phyloP scores from a whole-genome alignment of 2,888 invertebrate genomes.

The Coelopa pilipes region DNA sequence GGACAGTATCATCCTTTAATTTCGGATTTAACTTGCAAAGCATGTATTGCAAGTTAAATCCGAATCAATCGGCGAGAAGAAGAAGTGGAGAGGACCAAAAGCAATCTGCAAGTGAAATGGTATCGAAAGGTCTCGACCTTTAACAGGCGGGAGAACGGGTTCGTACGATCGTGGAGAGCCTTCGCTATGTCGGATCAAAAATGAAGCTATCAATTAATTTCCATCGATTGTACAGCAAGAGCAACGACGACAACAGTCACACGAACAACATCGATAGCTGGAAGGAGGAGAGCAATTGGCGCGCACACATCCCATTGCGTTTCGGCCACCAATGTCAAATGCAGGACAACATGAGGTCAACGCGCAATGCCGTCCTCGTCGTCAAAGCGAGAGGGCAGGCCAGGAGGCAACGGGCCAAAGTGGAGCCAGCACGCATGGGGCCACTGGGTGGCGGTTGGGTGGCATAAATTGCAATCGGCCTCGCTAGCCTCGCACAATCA shows the following conservation, averaged over 20 bases:
- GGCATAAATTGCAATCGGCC: constrained; percentile 11
- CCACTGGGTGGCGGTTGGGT: not conserved
- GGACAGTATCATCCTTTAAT: too few species aligned
- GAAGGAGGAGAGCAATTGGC: not conserved
- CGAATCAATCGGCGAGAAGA: too few species aligned
- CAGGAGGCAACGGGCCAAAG: too few species aligned
- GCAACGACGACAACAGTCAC: constrained; percentile 1
- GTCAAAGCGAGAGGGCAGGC: too few species aligned
- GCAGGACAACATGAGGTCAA: constrained; percentile 44
- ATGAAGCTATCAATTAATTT: constrained; percentile 36
- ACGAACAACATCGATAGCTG: constrained; percentile 5
- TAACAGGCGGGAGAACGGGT: too few species aligned
- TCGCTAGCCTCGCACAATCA: constrained; percentile 30
- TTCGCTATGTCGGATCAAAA: not conserved
- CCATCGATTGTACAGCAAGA: not conserved
- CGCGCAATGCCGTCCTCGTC: not conserved
- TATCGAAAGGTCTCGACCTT: too few species aligned
- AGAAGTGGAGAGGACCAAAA: too few species aligned
- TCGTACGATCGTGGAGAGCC: too few species aligned
- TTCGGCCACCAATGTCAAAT: constrained; percentile 47
- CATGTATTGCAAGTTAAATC: too few species aligned
- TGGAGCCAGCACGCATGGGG: not conserved
- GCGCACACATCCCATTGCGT: constrained; percentile 37
- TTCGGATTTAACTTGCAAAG: too few species aligned
- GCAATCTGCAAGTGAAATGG: too few species aligned